Base-by-base conservation (phyloP, 2,888 invertebrate species). In the Perizoma affinitatum region DNA sequence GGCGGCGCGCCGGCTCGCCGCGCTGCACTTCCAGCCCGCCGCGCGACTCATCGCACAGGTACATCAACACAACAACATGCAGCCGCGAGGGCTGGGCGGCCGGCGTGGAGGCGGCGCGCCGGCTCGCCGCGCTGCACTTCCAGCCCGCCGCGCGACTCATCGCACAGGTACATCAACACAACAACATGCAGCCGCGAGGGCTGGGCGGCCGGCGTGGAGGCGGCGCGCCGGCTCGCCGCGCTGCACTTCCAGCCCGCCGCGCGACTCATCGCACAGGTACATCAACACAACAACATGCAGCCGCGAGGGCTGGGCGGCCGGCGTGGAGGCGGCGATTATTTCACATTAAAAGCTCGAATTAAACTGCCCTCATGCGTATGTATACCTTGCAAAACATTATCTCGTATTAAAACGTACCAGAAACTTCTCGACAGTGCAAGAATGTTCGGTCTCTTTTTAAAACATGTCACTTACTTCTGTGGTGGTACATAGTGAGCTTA, bases 91-190 rank as follows among this genome's bases (percentile, higher is more conserved):
- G 82, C 4, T 74, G 76, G 47, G 74, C 63, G 10, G 81, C 73
- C 5, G 82, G 79, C 11, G 76, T 71, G 36, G 72, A 65, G 43
- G 80, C 76, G 6, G 83, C 82, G 62, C 75, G 79, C 10, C 76
- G 82, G 0, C 79, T 86, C 55, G 86, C 80, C 6, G 76, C 75
- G 67, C 75, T 82, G 66, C 80, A 79, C n/a, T 68, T 73, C 75
- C 71, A 71, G 52, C 67, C 71, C 58, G 77, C 73, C 53, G 78
- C 83, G 58, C 64, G 69, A 61, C 72, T 82, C 66, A 74, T 86
- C 50, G 78, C 82, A 57, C 70, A 51, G 52, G 62, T 62, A 22
- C 22, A 22, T 22, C 22, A 2, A 22, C 22, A 22, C 22, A 22
- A 3, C 22, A 22, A 3, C 22, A 22, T 22, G 22, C 22, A 22